Evolutionary conservation across 2,113 vertebrate species (phyloP).

Genomic region (Trichechus manatus): DNA sequence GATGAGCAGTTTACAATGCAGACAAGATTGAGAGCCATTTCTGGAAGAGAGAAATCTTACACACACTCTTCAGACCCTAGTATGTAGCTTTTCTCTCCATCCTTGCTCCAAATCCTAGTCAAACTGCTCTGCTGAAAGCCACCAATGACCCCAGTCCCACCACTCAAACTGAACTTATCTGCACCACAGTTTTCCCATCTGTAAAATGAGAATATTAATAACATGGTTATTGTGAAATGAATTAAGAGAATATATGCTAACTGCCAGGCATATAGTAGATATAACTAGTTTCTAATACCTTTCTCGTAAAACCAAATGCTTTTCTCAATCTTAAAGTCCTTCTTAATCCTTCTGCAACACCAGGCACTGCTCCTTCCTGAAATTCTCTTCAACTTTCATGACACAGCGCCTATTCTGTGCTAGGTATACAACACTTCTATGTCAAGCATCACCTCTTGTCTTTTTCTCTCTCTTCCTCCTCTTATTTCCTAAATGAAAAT

Average conservation of each 20-base stretch:
- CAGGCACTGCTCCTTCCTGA: neutral
- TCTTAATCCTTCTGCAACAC: slow-evolving; percentile 5
- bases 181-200: neutral
- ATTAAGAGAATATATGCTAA: neutral
- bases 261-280: neutral
- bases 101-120: neutral
- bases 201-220: neutral
- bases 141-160: neutral
- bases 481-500: slow-evolving; percentile 19
- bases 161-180: neutral
- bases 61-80: neutral
- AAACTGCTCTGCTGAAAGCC: neutral
- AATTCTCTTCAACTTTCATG: neutral
- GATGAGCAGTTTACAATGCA: neutral
- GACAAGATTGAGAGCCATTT: neutral
- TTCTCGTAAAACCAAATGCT: slow-evolving; percentile 9
- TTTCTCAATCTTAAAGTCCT: slow-evolving; percentile 7
- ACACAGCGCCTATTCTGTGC: neutral
- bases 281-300: neutral
- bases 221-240: neutral
- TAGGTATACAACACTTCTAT: neutral
- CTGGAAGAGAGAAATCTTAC: neutral
- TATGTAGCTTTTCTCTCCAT: neutral
- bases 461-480: neutral
- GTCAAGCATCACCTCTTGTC: neutral